Percentiles rank a stretch among this genome's conserved stretches.
phyloP scores from a whole-genome alignment of 2,113 vertebrate species.

The Callipepla californica region DNA sequence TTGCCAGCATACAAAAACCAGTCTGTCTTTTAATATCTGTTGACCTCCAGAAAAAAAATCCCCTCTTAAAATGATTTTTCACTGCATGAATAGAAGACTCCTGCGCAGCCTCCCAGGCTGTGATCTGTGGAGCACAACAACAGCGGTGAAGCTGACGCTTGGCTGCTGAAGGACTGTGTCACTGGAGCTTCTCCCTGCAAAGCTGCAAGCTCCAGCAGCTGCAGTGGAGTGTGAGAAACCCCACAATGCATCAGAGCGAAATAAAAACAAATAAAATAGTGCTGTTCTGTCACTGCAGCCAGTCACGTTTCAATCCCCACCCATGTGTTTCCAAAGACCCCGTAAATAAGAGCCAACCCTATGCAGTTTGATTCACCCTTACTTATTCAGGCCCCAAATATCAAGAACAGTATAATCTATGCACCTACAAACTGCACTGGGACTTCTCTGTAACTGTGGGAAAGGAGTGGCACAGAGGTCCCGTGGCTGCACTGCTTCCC shows the following conservation, averaged over 20 bases:
- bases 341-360: not conserved
- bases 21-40: fast-evolving
- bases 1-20: not conserved
- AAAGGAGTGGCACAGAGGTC: not conserved
- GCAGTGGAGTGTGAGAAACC: not conserved
- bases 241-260: not conserved
- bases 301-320: not conserved
- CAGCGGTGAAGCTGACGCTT: not conserved
- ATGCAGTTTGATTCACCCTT: not conserved
- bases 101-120: not conserved
- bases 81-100: fast-evolving
- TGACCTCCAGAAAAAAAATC: not conserved
- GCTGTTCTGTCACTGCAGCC: not conserved
- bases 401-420: too few relatives aligned
- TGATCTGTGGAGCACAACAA: not conserved
- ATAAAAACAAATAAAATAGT: fast-evolving
- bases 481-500: not conserved
- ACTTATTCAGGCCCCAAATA: not conserved
- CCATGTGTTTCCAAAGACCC: not conserved
- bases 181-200: not conserved
- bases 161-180: fast-evolving
- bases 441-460: not conserved
- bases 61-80: not conserved
- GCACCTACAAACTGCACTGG: not conserved
- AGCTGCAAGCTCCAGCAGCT: not conserved